These are phyloP conservation scores for Ifrita kowaldi DNA, from an alignment of 2,113 vertebrate species.

Conservation along the genomic window DNA sequence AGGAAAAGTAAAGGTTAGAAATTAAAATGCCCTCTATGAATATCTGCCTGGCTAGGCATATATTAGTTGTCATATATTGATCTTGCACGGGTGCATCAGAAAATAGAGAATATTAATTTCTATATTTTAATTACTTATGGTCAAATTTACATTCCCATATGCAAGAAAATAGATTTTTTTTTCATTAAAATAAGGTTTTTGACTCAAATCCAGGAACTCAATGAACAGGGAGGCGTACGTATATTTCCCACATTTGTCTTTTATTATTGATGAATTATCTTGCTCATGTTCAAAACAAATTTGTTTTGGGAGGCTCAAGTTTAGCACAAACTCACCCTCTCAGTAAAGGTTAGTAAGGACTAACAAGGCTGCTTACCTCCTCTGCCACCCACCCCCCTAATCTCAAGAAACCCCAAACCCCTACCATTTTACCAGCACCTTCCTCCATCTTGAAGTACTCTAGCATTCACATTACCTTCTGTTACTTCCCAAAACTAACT, in stretches of 20 bases:
- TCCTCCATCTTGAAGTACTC: neutral
- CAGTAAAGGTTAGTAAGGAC: neutral
- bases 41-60: neutral
- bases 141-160: neutral
- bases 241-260: neutral
- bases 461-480: neutral
- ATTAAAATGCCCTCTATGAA: neutral
- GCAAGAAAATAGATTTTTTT: neutral
- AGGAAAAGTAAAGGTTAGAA: neutral
- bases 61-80: neutral
- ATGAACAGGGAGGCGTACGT: neutral
- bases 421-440: neutral
- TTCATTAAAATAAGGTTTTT: neutral
- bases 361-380: neutral
- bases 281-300: neutral
- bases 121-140: neutral
- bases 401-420: neutral
- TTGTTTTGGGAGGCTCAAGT: neutral
- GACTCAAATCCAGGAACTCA: neutral
- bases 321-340: neutral
- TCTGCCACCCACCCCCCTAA: accelerated
- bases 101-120: neutral
- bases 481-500: neutral
- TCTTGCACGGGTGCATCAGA: neutral
- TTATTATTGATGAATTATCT: neutral